Base-by-base conservation (phyloP, 2,888 invertebrate genomes). In the Mechanitis mazaeus region DNA sequence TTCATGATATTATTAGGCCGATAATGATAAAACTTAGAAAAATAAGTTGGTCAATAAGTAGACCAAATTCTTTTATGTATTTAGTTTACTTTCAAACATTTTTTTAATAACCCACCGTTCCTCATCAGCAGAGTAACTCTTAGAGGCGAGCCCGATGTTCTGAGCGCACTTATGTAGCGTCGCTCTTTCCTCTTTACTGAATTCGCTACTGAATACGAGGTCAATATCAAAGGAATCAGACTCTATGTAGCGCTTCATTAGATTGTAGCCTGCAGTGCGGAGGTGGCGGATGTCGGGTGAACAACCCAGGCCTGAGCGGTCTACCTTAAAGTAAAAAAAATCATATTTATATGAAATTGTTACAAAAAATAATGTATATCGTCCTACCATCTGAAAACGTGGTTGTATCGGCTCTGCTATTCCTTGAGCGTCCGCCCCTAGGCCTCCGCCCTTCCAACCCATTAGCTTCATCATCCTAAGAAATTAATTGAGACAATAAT, bases 401-500 rank as follows among this genome's bases (percentile, higher is more conserved):
- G 90, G 87, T 60, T 83, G 84, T 67, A 93, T 91, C 0, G 95
- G 94, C 68, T 94, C 93, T 2, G 89, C 91, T 5, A 94, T 93
- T 0, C 95, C 95, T 69, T 92, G 91, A 0, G 91, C 88, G 20
- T 91, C 88, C 1, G 91, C 92, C 0, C 95, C 95, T 12, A 95
- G 80, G 0, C 94, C 94, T 28, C 94, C 94, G 3, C 95, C 95
- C 47, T 91, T 88, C 95, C 95, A 95, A 0, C 95, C 95, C 94
- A 95, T 94, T 73, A 93, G 84, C 63, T 92, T 91, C 90, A 95
- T 92, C 85, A 95, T 92, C 70, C 90, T 92, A 69, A 64, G 68
- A 68, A n/a, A n/a, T n/a, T n/a, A n/a, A n/a, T n/a, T n/a, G 47
- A n/a, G n/a, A 20, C n/a, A n/a, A 47, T n/a, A 47, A 20, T 3